Evolutionary conservation across 2,113 vertebrate species (phyloP).

Genomic region (Rostratula benghalensis): DNA sequence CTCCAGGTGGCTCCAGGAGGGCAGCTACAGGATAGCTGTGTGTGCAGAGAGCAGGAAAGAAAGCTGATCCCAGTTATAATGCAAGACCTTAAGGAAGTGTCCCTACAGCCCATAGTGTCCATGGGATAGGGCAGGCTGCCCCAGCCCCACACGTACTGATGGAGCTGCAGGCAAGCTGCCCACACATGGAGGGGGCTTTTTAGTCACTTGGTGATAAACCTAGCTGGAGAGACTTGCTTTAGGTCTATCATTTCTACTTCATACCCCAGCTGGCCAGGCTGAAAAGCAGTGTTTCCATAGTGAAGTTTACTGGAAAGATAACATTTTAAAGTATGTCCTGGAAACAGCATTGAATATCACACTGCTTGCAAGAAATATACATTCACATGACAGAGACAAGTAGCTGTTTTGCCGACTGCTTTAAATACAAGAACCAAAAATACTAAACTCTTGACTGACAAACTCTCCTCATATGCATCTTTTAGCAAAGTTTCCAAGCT

Average conservation of each 20-base stretch:
- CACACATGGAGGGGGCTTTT: not conserved
- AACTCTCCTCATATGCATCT: not conserved
- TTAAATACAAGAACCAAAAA: conserved; percentile 18
- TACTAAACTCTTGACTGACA: not conserved
- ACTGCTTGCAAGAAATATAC: not conserved
- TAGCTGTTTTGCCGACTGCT: not conserved
- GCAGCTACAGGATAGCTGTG: not conserved
- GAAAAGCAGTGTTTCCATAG: not conserved
- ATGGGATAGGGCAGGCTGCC: not conserved
- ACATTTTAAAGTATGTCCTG: not conserved
- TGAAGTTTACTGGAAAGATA: not conserved
- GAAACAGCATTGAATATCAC: not conserved
- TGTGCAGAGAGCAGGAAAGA: not conserved
- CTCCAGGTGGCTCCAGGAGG: not conserved
- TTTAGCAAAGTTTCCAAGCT: not conserved
- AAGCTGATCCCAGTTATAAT: not conserved
- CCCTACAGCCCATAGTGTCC: accelerated
- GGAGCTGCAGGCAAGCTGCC: not conserved
- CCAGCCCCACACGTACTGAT: not conserved
- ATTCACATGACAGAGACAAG: not conserved
- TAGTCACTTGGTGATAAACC: not conserved
- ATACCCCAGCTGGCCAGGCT: not conserved
- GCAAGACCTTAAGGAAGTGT: not conserved
- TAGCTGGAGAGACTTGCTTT: not conserved
- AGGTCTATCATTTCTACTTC: not conserved